Percentiles rank a stretch among this genome's conserved stretches.
Evolutionary conservation across 2,888 invertebrate genomes (phyloP).

Genomic region (Biston stratarius): DNA sequence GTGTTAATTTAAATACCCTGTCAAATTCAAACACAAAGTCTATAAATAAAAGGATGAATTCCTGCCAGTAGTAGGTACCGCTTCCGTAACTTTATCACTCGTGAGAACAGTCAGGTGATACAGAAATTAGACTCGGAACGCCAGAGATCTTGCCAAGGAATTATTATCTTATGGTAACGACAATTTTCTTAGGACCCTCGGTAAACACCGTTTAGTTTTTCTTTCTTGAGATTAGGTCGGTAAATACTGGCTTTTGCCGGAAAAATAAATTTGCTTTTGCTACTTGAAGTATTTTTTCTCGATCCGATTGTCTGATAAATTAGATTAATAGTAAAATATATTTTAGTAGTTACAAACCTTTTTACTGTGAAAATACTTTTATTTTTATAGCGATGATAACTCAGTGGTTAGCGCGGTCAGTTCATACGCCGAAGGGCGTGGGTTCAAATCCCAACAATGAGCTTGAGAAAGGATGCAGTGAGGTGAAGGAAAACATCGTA

Average conservation of each 20-base stretch:
- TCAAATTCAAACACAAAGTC: too few relatives aligned
- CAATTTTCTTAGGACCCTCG: slow-evolving; percentile 36
- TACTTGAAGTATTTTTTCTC: neutral
- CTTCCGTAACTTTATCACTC: slow-evolving; percentile 25
- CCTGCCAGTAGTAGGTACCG: neutral
- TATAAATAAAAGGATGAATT: too few relatives aligned
- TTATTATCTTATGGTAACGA: slow-evolving; percentile 37
- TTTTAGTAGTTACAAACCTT: neutral
- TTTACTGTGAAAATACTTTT: too few relatives aligned
- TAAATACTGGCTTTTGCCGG: slow-evolving; percentile 18
- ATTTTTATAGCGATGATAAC: too few relatives aligned
- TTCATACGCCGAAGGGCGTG: too few relatives aligned
- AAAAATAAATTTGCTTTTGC: slow-evolving; percentile 10
- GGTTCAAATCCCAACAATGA: too few relatives aligned
- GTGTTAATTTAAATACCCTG: too few relatives aligned
- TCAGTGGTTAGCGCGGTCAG: too few relatives aligned
- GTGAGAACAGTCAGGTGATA: slow-evolving; percentile 33
- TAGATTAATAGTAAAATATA: neutral
- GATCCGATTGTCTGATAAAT: slow-evolving; percentile 5
- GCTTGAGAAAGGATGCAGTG: too few relatives aligned
- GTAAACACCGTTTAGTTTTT: slow-evolving; percentile 27
- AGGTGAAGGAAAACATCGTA: too few relatives aligned
- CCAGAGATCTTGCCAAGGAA: slow-evolving; percentile 29
- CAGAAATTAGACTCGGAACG: slow-evolving; percentile 38
- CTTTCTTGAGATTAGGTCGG: slow-evolving; percentile 22